A percentile compares a stretch with the other conserved stretches of the same genome.
Evolutionary conservation across 2,888 invertebrate genomes (phyloP).

Genomic region (Anoncus sp.): DNA sequence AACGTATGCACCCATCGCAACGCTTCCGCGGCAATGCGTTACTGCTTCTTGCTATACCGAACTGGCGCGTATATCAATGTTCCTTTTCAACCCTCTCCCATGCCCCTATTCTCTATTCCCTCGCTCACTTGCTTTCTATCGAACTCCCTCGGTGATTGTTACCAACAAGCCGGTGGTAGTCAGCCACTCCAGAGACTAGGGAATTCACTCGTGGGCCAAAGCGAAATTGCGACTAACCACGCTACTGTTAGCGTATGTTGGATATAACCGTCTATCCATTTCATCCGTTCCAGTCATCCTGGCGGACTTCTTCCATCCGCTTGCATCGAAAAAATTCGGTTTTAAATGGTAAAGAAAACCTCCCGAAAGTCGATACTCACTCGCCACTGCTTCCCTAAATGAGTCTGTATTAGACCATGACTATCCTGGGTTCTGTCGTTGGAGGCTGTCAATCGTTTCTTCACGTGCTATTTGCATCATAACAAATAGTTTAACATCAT

Average conservation of each 20-base stretch:
- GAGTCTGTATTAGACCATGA: too few species aligned
- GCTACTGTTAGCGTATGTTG: conserved; percentile 59
- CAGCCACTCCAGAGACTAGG: conserved; percentile 38
- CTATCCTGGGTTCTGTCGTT: too few species aligned
- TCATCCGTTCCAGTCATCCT: conserved; percentile 40
- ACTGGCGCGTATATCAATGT: conserved; percentile 73
- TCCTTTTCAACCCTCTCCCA: conserved; percentile 62
- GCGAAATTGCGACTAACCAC: conserved; percentile 71
- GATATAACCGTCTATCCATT: conserved; percentile 53
- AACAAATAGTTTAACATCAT: background rate
- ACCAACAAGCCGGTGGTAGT: conserved; percentile 40
- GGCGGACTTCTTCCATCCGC: conserved; percentile 8
- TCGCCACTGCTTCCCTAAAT: too few species aligned
- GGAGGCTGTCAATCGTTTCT: too few species aligned
- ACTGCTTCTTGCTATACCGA: conserved; percentile 71
- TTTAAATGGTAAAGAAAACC: conserved; percentile 32
- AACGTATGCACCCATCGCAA: conserved; percentile 76
- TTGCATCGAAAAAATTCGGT: conserved; percentile 39
- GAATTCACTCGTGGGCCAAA: conserved; percentile 60
- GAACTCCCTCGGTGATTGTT: conserved; percentile 50
- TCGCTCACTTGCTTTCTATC: conserved; percentile 48
- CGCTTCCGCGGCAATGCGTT: conserved; percentile 76
- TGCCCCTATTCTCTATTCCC: conserved; percentile 51
- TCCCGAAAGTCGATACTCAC: background rate
- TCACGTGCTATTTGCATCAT: background rate